These are phyloP conservation scores for Tarsius wallacei DNA, from an alignment of 2,797 vertebrate species.

Conservation along the genomic window DNA sequence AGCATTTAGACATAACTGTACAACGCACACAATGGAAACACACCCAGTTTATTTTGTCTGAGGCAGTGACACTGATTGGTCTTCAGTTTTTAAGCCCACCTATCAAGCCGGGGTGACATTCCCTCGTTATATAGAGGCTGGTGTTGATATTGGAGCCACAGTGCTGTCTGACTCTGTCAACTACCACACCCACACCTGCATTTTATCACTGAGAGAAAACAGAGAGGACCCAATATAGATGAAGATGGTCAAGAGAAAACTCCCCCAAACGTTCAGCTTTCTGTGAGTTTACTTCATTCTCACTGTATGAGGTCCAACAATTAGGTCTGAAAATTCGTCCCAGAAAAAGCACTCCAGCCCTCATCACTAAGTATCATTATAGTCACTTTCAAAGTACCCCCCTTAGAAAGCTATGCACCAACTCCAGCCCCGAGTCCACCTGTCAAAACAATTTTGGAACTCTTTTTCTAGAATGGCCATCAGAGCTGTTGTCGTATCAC, in stretches of 20 bases:
- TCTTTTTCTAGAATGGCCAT: too few relatives aligned
- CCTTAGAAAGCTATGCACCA: too few relatives aligned
- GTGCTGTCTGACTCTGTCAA: neutral
- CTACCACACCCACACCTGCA: neutral
- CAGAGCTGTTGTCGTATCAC: too few relatives aligned
- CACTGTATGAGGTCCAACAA: too few relatives aligned
- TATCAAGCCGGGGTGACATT: neutral
- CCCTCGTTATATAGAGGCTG: neutral
- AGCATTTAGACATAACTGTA: neutral
- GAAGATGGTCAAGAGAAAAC: neutral
- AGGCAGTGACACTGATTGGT: neutral
- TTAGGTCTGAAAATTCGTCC: too few relatives aligned
- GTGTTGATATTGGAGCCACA: neutral
- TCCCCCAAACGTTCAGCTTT: neutral
- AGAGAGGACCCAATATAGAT: neutral
- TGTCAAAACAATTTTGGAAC: too few relatives aligned
- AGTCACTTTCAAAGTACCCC: too few relatives aligned
- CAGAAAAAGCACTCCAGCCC: too few relatives aligned
- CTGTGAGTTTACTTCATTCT: neutral
- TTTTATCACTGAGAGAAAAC: neutral
- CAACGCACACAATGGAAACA: neutral
- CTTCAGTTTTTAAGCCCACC: neutral
- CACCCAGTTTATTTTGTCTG: neutral
- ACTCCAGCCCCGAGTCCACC: too few relatives aligned
- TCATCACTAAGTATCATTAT: too few relatives aligned